Evolutionary conservation across 2,797 vertebrate species (phyloP).

Genomic region (Sebastes itinus): DNA sequence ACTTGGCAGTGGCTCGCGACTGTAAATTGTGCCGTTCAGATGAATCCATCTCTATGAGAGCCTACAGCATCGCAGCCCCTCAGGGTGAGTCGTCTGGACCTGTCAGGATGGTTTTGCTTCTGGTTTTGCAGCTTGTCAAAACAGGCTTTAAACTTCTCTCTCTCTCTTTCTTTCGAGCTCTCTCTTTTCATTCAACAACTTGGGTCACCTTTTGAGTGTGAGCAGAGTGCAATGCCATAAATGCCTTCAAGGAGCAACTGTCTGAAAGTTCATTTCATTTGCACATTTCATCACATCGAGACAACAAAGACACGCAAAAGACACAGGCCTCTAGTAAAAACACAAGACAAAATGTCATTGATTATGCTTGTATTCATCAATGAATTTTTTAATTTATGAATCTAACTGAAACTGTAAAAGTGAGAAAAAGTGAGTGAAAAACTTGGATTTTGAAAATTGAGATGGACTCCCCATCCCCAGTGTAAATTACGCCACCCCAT

Average conservation of each 20-base stretch:
- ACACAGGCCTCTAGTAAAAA: neutral
- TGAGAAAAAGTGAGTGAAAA: too few relatives aligned
- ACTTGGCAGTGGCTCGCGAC: constrained; percentile 83
- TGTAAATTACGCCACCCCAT: neutral
- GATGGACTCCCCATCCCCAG: neutral
- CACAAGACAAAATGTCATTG: neutral
- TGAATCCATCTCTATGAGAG: constrained; percentile 83
- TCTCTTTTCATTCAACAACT: neutral
- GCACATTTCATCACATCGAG: neutral
- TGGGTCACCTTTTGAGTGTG: neutral
- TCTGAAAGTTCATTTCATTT: neutral
- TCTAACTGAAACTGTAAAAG: neutral
- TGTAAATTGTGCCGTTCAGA: constrained; percentile 84
- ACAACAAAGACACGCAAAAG: accelerated
- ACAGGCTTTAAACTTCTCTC: neutral
- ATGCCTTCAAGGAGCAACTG: neutral
- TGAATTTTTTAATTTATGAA: neutral
- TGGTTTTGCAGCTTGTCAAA: neutral
- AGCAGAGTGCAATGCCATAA: neutral
- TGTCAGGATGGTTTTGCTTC: neutral
- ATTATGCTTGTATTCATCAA: neutral
- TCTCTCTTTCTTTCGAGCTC: neutral
- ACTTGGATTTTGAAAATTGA: neutral
- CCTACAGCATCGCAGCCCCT: constrained; percentile 85
- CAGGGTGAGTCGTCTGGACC: constrained; percentile 73